Base-by-base conservation (phyloP, 2,888 invertebrate species). In the Drosophila anomelani region DNA sequence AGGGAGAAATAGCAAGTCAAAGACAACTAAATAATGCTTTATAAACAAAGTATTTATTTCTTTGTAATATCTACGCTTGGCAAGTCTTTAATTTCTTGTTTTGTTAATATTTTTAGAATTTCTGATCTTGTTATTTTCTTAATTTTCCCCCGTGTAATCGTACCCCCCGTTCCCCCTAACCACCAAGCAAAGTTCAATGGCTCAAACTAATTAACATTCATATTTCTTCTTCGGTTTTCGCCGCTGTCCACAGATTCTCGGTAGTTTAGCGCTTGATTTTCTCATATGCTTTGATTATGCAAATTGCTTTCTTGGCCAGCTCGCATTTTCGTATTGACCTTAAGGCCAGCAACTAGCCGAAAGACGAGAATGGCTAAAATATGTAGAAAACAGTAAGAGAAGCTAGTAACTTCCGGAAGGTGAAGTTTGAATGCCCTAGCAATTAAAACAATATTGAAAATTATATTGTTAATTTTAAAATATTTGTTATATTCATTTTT, bases 201-300 rank as follows among this genome's bases (percentile, higher is more conserved):
- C 72, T 73, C 66, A 75, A 74, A 62, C 51, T 73, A 47, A 64
- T 75, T 53, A 71, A 44, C 69, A 70, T 70, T 70, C 72, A 59
- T 60, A 70, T 70, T 71, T 71, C 34, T 59, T 53, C 53, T 53
- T 29, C 69, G 51, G 46, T 69, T 60, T 39, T 59, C 29, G 72
- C 72, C 17, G 60, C 63, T 57, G 64, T 49, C 56, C 15, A 32
- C 23, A 54, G 38, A 67, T 47, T 67, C 53, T 54, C 44, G 44
- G 47, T 49, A 41, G 20, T 55, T 51, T 38, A 46, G 38, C 46
- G 53, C 47, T 47, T 55, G 47, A 39, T 68, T 53, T 55, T 57
- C 69, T 57, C 68, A 68, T 47, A 68, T 53, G 49, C 51, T 23
- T 55, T 56, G 59, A 66, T 74, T 75, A 75, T 75, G 75, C 67